Evolutionary conservation across 2,113 vertebrate species (phyloP), one percentile per base, ranked within the genome.

Genomic region (Sinocyclocheilus anophthalmus): DNA sequence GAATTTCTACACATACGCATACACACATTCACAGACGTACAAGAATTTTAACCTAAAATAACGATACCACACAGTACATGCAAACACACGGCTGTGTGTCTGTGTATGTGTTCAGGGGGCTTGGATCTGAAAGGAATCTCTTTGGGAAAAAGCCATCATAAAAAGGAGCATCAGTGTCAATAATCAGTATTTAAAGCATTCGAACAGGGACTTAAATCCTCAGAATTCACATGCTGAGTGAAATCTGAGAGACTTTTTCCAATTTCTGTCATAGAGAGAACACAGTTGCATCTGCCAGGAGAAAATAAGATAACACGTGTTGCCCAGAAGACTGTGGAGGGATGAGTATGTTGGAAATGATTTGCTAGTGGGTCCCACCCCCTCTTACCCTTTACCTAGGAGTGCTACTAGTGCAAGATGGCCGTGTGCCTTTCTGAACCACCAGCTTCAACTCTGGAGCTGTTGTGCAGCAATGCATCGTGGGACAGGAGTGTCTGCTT

Each of bases 141-240:
- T 93, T 91, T 93, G 94, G 42, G 94, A 96, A 95, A 94, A 96
- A 96, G 95, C 95, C 95, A 96, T 96, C 91, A 94, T 92, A 93
- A 87, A 91, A 88, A 92, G 90, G 94, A 91, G 91, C 90, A 92
- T 95, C 92, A 93, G 92, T 94, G 92, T 94, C 93, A 94, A 92
- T 94, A 93, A 91, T 92, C 90, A 90, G 92, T 85, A 92, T 91
- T 91, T 89, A 85, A 70, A 59, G 72, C 90, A 92, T 91, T 92
- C 92, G 88, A 92, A 92, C 90, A 93, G 92, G 92, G 92, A 93
- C 90, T 88, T 84, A 91, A 93, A 91, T 93, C 89, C 90, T 93
- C 90, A 90, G 92, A 94, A 92, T 92, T 92, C 89, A 88, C 88
- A 87, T 90, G 90, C 72, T 86, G 73, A 70, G 83, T 83, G 81